Base-by-base conservation (phyloP, 1,140 invertebrate species). In the Drosophila malerkotliana region DNA sequence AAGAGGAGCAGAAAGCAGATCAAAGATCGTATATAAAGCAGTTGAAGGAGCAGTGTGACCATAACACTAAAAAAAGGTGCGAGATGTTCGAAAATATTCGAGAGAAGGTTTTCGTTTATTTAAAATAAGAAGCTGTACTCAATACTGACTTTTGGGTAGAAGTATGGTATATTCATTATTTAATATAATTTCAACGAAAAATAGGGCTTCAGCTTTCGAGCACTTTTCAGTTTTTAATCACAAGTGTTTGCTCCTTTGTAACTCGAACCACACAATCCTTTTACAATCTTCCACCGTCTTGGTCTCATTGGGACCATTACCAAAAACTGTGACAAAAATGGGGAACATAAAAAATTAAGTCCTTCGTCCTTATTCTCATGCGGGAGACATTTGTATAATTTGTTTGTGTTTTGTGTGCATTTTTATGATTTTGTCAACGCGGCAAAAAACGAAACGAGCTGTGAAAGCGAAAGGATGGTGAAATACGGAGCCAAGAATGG, bases 381-480 rank as follows among this genome's bases (percentile, higher is more conserved):
- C 72, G 79, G 79, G 75, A 85, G 77, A 84, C 81, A 87, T 84
- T 84, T 84, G 78, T 84, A 84, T 84, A 84, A 84, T 87, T 84
- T 84, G 81, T 84, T 84, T 87, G 84, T 77, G 81, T 84, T 84
- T 84, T 81, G 77, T 77, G 72, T 84, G 79, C 73, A 69, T 81
- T 84, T 84, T 84, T 84, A 84, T 84, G 81, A 84, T 84, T 84
- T 81, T 84, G 81, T 84, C 82, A 87, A 84, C 77, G 84, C 81
- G 71, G 82, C 80, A 72, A 60, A 69, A 71, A 78, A 78, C 58
- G 28, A 74, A 76, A 84, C 69, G 75, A 79, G 79, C 79, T 83
- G 80, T 67, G 76, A 83, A 84, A 84, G 72, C 66, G 76, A 83
- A 83, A 80, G 81, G 73, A 77, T 80, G 74, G 77, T 52, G 59